Percentiles rank a stretch among this genome's conserved stretches.
Evolutionary conservation across 2,113 vertebrate species (phyloP).

Genomic region (Leptosomus discolor): DNA sequence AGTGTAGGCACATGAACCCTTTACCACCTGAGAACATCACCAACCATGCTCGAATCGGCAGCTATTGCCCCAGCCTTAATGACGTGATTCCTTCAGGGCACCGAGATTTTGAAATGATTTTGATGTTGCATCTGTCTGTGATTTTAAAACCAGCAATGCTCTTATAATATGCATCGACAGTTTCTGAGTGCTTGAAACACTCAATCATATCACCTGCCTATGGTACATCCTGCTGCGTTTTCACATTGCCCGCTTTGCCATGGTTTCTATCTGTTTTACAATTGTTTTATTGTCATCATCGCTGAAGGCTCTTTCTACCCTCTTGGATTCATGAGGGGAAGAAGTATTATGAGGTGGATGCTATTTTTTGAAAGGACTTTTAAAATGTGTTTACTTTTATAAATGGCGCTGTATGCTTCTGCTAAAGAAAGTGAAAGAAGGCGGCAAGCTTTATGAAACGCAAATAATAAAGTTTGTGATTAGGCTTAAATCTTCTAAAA

Average conservation of each 20-base stretch:
- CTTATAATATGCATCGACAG: rapidly evolving
- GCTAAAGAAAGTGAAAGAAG: neutral
- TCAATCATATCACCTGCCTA: neutral
- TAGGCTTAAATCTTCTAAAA: neutral
- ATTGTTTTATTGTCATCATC: neutral
- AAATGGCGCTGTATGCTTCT: neutral
- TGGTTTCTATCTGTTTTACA: neutral
- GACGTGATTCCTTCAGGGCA: neutral
- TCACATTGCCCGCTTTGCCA: neutral
- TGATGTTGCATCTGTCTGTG: neutral
- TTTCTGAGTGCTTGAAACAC: neutral
- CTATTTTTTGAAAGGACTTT: neutral
- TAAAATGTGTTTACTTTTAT: neutral
- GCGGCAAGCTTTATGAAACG: rapidly evolving
- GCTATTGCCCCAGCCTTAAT: neutral
- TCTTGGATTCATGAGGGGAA: neutral
- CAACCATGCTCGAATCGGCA: neutral
- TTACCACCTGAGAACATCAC: neutral
- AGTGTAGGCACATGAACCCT: rapidly evolving
- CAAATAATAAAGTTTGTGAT: neutral
- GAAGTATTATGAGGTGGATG: neutral
- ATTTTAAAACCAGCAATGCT: neutral
- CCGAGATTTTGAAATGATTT: neutral
- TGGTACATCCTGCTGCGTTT: neutral
- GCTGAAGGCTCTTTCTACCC: neutral